Evolutionary conservation across 2,113 vertebrate genomes (phyloP), one percentile per base, ranked within the genome.

Genomic region (Tachysurus vachellii): DNA sequence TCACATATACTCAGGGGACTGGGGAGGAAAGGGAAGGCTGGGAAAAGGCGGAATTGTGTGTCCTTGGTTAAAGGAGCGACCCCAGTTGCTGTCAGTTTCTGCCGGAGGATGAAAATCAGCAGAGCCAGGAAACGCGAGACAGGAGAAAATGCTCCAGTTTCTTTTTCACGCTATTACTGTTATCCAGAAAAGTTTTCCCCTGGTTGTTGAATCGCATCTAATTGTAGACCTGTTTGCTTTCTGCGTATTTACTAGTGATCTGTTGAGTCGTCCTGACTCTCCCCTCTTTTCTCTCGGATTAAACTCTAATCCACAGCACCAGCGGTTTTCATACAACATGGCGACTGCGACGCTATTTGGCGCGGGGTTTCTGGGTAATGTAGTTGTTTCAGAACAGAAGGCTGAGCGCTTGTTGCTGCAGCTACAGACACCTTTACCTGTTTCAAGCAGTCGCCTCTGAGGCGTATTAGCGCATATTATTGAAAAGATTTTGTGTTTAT

Each of bases 261-360:
- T 88, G 91, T 89, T 89, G 93, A 91, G 90, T 92, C 92, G 92
- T 89, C 88, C 92, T 90, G 93, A 93, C 92, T 89, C 91, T 79
- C 87, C 83, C 84, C 86, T 82, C 84, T 85, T 79, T 89, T 89
- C 93, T 89, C 91, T 92, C 90, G 93, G 95, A 96, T 96, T 95
- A 95, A 94, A 94, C 89, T 90, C 88, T 94, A 95, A 94, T 95
- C 95, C 93, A 85, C 11, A 85, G 91, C 91, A 89, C 92, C 92
- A 94, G 80, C 92, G 93, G 94, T 94, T 95, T 95, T 95, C 94
- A 94, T 95, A 94, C 93, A 94, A 94, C 93, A 94, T 89, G 94
- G 92, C 92, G 91, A 83, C 82, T 23, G n/a, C 3, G 80, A 57
- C 53, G 23, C 71, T 50, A 50, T 50, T 50, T 1, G 86, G 92